phyloP scores from a whole-genome alignment of 2,888 invertebrate species.

The Hofmannophila pseudospretella region DNA sequence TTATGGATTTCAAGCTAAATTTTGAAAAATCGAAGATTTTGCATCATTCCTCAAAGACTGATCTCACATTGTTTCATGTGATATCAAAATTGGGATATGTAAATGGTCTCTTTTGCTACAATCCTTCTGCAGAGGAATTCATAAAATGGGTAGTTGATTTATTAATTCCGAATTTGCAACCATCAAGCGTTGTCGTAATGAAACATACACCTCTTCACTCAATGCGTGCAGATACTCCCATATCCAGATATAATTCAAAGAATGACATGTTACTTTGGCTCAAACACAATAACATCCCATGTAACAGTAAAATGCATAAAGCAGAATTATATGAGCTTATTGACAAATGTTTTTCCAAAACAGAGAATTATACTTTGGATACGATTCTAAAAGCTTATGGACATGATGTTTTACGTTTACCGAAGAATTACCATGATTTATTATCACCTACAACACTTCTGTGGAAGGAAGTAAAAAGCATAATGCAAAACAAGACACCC shows the following conservation, averaged over 20 bases:
- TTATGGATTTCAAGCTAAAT: slow-evolving; percentile 20
- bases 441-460: slow-evolving; percentile 38
- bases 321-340: slow-evolving; percentile 41
- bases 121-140: slow-evolving; percentile 20
- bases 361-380: slow-evolving; percentile 27
- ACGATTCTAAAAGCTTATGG: slow-evolving; percentile 36
- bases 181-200: slow-evolving; percentile 36
- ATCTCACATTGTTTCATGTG: slow-evolving; percentile 28
- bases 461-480: slow-evolving; percentile 28
- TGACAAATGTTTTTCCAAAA: slow-evolving; percentile 21
- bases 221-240: slow-evolving; percentile 14
- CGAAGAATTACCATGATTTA: slow-evolving; percentile 32
- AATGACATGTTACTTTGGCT: slow-evolving; percentile 40
- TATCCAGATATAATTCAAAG: slow-evolving; percentile 41
- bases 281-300: slow-evolving; percentile 37
- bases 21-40: slow-evolving; percentile 19
- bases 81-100: slow-evolving; percentile 27
- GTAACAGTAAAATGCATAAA: slow-evolving; percentile 30
- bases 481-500: slow-evolving; percentile 9
- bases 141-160: slow-evolving; percentile 45
- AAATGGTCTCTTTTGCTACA: slow-evolving; percentile 26
- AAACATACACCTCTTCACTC: slow-evolving; percentile 33
- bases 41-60: slow-evolving; percentile 4
- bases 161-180: slow-evolving; percentile 25
- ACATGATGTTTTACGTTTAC: slow-evolving; percentile 39